These are phyloP conservation scores for Nannobrachium achirus DNA, from an alignment of 2,113 vertebrate species.

Conservation along the genomic window DNA sequence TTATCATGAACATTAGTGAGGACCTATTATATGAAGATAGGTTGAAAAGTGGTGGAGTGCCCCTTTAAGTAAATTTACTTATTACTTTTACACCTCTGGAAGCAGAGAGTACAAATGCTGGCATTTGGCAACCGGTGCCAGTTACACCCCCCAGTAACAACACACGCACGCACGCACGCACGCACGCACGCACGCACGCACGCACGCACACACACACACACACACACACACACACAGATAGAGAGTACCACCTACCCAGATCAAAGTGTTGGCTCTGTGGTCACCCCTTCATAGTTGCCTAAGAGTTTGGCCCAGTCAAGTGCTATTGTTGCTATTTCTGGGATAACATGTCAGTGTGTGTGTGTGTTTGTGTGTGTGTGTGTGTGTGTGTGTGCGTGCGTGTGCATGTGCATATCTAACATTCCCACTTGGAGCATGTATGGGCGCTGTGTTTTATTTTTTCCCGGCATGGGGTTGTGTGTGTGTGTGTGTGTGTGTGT, in stretches of 20 bases:
- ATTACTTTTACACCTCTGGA: too few species aligned
- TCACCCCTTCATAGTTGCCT: conserved; percentile 36
- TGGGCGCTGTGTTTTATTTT: conserved; percentile 9
- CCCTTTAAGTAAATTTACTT: too few species aligned
- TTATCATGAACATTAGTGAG: too few species aligned
- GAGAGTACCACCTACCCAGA: conserved; percentile 66
- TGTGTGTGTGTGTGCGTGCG: neutral
- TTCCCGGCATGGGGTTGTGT: too few species aligned
- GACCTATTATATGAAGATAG: too few species aligned
- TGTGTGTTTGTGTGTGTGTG: neutral
- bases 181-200: neutral
- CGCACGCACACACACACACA: conserved; percentile 1
- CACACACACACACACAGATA: conserved; percentile 12
- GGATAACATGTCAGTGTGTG: conserved; percentile 17
- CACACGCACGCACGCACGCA: neutral
- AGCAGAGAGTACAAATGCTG: conserved; percentile 36
- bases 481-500: conserved; percentile 1
- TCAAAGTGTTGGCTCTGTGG: conserved; percentile 54
- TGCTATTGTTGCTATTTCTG: conserved; percentile 61
- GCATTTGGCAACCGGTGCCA: conserved; percentile 44
- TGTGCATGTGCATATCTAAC: neutral
- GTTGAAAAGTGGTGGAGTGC: too few species aligned
- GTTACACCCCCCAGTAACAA: conserved; percentile 10
- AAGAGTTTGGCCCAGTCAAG: conserved; percentile 30
- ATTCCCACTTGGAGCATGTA: neutral